Conservation (phyloP, 2,797 vertebrate species). For the Synaphobranchus kaupii region DNA sequence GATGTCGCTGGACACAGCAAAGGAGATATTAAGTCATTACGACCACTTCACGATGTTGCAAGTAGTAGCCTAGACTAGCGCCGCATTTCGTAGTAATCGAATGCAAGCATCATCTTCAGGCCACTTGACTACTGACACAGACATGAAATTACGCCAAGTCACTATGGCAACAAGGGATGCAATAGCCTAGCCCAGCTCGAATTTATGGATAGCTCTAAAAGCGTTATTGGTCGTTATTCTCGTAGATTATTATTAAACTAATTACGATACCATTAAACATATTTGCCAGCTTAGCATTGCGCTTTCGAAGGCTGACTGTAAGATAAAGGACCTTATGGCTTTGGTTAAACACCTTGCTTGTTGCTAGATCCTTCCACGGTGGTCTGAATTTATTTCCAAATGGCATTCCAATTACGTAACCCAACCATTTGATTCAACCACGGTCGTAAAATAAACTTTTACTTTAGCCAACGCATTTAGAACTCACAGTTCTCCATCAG, state of each 20-base stretch:
- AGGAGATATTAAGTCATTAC: not conserved
- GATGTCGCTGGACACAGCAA: not conserved
- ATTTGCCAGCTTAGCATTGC: not conserved
- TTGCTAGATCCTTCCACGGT: not conserved
- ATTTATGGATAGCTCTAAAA: constrained; percentile 29
- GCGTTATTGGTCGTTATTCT: not conserved
- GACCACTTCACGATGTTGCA: not conserved
- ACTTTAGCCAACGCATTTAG: not conserved
- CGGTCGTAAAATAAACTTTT: not conserved
- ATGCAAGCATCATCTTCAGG: not conserved
- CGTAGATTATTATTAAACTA: constrained; percentile 17
- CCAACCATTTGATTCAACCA: constrained; percentile 8
- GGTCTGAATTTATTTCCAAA: not conserved
- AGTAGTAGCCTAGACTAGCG: not conserved
- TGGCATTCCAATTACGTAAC: constrained; percentile 23
- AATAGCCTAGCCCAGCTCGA: constrained; percentile 34
- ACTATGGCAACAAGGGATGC: constrained; percentile 71
- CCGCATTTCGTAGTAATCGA: not conserved
- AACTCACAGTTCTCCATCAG: constrained; percentile 48
- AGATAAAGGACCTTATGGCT: not conserved
- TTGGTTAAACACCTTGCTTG: not conserved
- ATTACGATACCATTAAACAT: constrained; percentile 38
- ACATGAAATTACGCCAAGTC: constrained; percentile 41
- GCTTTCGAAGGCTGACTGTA: not conserved
- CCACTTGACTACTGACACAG: not conserved